Evolutionary conservation across 2,797 vertebrate species (phyloP), one percentile per base, ranked within the genome.

Genomic region (Melopsittacus undulatus): DNA sequence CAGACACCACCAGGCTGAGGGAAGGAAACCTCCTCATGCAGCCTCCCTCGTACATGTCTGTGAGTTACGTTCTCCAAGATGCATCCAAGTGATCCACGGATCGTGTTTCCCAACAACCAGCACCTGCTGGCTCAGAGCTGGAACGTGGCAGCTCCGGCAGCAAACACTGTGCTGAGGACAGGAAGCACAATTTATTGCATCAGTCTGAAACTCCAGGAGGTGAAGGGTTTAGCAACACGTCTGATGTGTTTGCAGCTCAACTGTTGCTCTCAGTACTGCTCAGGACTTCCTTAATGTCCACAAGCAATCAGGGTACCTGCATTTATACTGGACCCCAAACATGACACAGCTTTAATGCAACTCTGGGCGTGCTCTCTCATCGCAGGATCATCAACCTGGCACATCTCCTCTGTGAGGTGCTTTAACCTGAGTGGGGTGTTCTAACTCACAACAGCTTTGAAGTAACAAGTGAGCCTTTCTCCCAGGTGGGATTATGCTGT

Each of bases 1-100:
- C 94, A 95, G 95, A 89, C 86, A 97, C 94, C 91, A 87, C 13
- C 83, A 82, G 77, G 92, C 93, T 45, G 10, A 82, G 59, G 77
- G 89, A 90, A 73, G 83, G 86, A 96, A 94, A 88, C 29, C 59
- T 42, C 63, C 0, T 83, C 68, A 49, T 45, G 86, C 30, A 52
- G 91, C 38, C 32, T 89, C 64, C 63, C 49, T 51, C 73, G 74
- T 23, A 12, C 59, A 14, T 54, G 64, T 64, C 16, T 61, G 40
- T 8, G 21, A 45, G 59, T 1, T 32, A 42, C 46, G 4, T 32
- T 49, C 67, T 86, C 67, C 49, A 43, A 79, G 88, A 57, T 34
- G 85, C 19, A 0, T 68, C 64, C 83, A 43, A 67, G 7, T 13
- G 27, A 81, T 66, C 13, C 2, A 5, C 0, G 2, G 87, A 5